These are phyloP conservation scores for Venturia canescens DNA, from an alignment of 1,140 invertebrate species.

Conservation along the genomic window DNA sequence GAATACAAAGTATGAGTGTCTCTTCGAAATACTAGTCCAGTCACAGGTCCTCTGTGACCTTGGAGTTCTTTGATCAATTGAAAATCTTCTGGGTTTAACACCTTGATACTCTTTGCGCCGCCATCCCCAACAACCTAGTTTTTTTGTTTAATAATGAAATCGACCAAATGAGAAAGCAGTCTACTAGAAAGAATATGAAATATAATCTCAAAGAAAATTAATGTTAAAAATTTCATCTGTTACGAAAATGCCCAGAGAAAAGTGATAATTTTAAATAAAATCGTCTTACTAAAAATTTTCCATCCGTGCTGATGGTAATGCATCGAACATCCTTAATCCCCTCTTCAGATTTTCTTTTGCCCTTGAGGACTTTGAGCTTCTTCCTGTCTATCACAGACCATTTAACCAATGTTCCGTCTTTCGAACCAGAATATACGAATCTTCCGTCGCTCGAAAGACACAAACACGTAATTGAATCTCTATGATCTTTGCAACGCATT, in stretches of 20 bases:
- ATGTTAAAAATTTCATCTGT: neutral
- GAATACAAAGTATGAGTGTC: constrained; percentile 94
- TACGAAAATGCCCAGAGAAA: constrained; percentile 12
- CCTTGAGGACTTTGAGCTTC: constrained; percentile 79
- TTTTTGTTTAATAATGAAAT: constrained; percentile 44
- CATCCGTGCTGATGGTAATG: constrained; percentile 90
- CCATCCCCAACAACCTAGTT: constrained; percentile 81
- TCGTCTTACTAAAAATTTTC: constrained; percentile 86
- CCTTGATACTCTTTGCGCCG: constrained; percentile 84
- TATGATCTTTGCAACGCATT: constrained; percentile 85
- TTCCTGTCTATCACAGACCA: constrained; percentile 80
- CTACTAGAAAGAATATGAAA: neutral
- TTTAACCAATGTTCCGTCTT: constrained; percentile 92
- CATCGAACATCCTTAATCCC: constrained; percentile 78
- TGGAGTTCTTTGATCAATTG: constrained; percentile 89
- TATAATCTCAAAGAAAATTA: neutral
- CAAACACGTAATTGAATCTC: constrained; percentile 88
- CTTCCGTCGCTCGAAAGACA: constrained; percentile 86
- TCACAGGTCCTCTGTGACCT: constrained; percentile 86
- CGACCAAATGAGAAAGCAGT: constrained; percentile 26
- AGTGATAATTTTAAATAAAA: constrained; percentile 8
- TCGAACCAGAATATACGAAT: constrained; percentile 89
- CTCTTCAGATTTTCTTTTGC: constrained; percentile 72
- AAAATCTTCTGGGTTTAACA: constrained; percentile 89
- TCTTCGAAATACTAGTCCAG: constrained; percentile 90